Evolutionary conservation across 1,140 invertebrate genomes (phyloP).

Genomic region (Drosophila tristis): DNA sequence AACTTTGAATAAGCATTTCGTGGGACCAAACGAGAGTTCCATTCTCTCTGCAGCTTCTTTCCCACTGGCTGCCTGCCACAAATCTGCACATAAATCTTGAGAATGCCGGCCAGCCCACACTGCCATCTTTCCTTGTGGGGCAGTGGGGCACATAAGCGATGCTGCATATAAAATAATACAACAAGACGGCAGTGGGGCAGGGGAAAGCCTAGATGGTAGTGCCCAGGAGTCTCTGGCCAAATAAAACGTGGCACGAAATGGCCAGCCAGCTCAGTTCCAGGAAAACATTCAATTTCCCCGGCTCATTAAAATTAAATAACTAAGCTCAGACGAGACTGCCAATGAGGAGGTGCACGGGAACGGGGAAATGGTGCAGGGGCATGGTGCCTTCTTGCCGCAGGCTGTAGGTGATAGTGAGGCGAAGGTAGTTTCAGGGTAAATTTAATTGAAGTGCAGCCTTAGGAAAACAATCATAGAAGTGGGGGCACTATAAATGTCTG

Average conservation of each 20-base stretch:
- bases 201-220: no score
- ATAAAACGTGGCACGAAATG: slow-evolving; percentile 32
- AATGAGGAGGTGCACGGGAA: slow-evolving; percentile 4
- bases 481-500: background rate
- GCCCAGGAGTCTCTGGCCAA: slow-evolving; percentile 1
- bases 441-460: slow-evolving; percentile 23
- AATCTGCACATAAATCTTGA: slow-evolving; percentile 79
- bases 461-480: slow-evolving; percentile 7
- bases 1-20: slow-evolving; percentile 82
- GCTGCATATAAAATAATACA: slow-evolving; percentile 70
- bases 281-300: slow-evolving; percentile 75
- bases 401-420: background rate
- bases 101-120: slow-evolving; percentile 44
- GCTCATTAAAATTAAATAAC: slow-evolving; percentile 82
- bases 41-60: slow-evolving; percentile 26
- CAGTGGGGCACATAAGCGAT: slow-evolving; percentile 57
- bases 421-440: background rate
- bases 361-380: no score
- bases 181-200: slow-evolving; percentile 9
- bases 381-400: no score
- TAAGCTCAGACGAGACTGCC: slow-evolving; percentile 26
- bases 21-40: slow-evolving; percentile 46
- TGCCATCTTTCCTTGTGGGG: slow-evolving; percentile 38
- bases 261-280: slow-evolving; percentile 41
- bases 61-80: slow-evolving; percentile 58